phyloP scores from a whole-genome alignment of 2,113 vertebrate genomes.

The Asarcornis scutulata region DNA sequence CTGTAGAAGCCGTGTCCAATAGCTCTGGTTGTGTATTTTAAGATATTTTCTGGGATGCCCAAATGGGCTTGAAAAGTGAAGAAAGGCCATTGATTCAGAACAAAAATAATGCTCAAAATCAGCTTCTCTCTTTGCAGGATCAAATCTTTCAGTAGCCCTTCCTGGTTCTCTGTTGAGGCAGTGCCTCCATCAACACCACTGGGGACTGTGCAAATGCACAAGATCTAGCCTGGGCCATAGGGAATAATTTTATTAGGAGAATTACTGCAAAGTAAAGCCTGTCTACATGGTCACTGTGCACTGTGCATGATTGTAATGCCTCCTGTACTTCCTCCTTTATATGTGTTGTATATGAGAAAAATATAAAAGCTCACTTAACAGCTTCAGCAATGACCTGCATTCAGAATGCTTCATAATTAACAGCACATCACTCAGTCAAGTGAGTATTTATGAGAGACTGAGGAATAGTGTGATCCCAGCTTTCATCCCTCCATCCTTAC shows the following conservation, averaged over 20 bases:
- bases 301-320: rapidly evolving
- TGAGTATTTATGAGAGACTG: neutral
- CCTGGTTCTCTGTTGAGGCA: neutral
- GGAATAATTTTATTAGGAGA: neutral
- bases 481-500: neutral
- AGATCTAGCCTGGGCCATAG: neutral
- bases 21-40: neutral
- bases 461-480: neutral
- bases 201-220: neutral
- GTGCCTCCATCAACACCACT: neutral
- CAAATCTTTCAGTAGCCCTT: neutral
- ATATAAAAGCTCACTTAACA: neutral
- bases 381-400: neutral
- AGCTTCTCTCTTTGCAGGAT: neutral
- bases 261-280: neutral
- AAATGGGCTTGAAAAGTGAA: neutral
- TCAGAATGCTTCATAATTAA: neutral
- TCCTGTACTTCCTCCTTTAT: neutral
- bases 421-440: neutral
- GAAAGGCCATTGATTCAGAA: neutral
- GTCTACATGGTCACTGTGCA: neutral
- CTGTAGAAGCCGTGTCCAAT: neutral
- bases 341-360: neutral
- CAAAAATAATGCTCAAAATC: neutral
- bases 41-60: neutral